Conservation (phyloP, 1,140 invertebrate genomes). For the Zaprionus inermis region DNA sequence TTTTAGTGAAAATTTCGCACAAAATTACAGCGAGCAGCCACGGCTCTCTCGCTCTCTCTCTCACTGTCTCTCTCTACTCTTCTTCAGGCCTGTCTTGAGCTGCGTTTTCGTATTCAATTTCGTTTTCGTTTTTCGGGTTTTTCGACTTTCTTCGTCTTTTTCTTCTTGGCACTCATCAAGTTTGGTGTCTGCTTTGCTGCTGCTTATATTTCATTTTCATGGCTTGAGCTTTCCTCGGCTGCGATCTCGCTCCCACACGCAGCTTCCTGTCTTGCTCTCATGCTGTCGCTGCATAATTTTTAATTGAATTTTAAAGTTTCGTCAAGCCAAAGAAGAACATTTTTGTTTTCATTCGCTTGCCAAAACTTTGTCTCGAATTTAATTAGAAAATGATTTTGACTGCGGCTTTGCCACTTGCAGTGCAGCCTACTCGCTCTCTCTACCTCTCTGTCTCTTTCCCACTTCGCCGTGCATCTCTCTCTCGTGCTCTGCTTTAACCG, state of each 20-base stretch:
- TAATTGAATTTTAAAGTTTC: conserved; percentile 81
- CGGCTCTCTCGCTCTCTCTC: background rate
- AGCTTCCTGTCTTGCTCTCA: conserved; percentile 14
- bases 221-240: conserved; percentile 26
- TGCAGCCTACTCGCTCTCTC: background rate
- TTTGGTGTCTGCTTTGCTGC: conserved; percentile 40
- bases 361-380: conserved; percentile 72
- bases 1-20: conserved; percentile 76
- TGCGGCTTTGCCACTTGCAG: conserved; percentile 72
- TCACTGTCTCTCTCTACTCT: background rate
- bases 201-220: conserved; percentile 54
- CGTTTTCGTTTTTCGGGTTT: conserved; percentile 3
- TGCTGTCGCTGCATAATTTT: conserved; percentile 71
- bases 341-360: conserved; percentile 74
- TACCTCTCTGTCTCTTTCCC: background rate
- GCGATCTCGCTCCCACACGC: background rate
- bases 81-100: background rate
- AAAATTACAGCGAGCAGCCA: conserved; percentile 62
- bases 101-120: background rate
- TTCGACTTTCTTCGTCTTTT: conserved; percentile 18
- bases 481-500: background rate
- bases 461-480: background rate
- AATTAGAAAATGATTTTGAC: conserved; percentile 82
- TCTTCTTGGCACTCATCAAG: conserved; percentile 31
- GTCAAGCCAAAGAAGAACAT: conserved; percentile 68